Conservation (phyloP, 1,140 invertebrate species). For the Lepidurus apus region DNA sequence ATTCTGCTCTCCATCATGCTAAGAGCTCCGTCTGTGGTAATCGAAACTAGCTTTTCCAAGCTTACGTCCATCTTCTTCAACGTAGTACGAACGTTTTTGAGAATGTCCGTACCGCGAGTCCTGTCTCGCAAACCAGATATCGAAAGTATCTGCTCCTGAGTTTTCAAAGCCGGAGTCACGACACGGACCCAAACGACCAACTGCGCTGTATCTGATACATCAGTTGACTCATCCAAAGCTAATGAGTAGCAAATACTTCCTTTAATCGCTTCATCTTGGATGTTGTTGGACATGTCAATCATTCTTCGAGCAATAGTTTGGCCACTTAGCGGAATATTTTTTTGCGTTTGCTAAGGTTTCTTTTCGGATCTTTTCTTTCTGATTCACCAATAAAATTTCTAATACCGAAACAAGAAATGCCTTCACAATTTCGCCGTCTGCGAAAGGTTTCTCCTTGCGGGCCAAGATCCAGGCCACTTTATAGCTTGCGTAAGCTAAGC, state of each 20-base stretch:
- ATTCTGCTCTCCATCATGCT: background rate
- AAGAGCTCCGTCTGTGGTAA: background rate
- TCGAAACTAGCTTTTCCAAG: background rate
- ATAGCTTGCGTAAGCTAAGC: background rate
- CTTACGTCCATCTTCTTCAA: background rate
- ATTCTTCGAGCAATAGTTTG: background rate
- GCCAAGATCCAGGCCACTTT: background rate
- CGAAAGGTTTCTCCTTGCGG: background rate
- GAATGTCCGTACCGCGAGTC: background rate
- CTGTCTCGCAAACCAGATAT: background rate
- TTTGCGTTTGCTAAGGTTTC: background rate
- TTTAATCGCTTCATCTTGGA: background rate
- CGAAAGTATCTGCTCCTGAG: background rate
- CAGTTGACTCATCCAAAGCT: background rate
- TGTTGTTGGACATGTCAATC: background rate
- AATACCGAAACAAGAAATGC: background rate
- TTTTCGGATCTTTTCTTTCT: background rate
- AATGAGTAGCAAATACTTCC: background rate
- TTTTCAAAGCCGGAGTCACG: background rate
- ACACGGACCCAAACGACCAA: background rate
- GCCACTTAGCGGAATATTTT: background rate
- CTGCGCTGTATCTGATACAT: background rate
- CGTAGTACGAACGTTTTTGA: background rate
- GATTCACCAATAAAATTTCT: background rate
- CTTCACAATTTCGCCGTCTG: background rate